Evolutionary conservation across 2,113 vertebrate genomes (phyloP), one percentile per base, ranked within the genome.

Genomic region (Prolemur simus): DNA sequence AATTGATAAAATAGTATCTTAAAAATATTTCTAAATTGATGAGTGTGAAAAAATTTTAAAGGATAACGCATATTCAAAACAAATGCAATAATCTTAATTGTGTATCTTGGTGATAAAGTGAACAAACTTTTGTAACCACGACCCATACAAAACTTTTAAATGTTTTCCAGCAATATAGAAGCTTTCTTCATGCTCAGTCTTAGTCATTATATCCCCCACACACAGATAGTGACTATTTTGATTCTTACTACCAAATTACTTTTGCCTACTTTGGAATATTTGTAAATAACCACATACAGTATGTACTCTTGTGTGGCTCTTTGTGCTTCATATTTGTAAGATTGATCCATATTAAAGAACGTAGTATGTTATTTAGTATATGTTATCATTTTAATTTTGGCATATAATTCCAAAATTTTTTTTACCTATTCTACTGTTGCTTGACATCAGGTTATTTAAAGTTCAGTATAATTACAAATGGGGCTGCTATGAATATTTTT

Each of bases 311-410:
- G 5, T 69, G 15, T 69, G 49, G 27, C 27, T 63, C 27, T 81
- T 94, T 60, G 69, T 8, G 12, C 14, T 94, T 73, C 81, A 37
- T 77, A 25, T 83, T 87, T 73, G 25, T 68, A 82, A 71, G 18
- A 71, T 34, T 89, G 8, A 90, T 64, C 18, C 5, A 66, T 93
- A 58, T 71, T 87, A 45, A 87, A 76, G 37, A 89, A 52, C 73
- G 9, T 66, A 66, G 8, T 87, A 60, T 54, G 20, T 56, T 54
- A 54, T 54, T 54, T 54, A 18, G 52, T 18, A 18, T 78, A 63
- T 18, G 60, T 87, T 82, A 93, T 87, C n/a, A n/a, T 52, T 95
- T 80, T 91, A 66, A 81, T 56, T 73, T 81, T 76, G 85, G 27
- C 20, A 47, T 92, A n/a, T 76, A 63, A 60, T 91, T 52, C 20